A percentile compares a stretch with the other conserved stretches of the same genome.
Evolutionary conservation across 2,888 invertebrate species (phyloP).

Genomic region (Hydroisotoma schaefferi): DNA sequence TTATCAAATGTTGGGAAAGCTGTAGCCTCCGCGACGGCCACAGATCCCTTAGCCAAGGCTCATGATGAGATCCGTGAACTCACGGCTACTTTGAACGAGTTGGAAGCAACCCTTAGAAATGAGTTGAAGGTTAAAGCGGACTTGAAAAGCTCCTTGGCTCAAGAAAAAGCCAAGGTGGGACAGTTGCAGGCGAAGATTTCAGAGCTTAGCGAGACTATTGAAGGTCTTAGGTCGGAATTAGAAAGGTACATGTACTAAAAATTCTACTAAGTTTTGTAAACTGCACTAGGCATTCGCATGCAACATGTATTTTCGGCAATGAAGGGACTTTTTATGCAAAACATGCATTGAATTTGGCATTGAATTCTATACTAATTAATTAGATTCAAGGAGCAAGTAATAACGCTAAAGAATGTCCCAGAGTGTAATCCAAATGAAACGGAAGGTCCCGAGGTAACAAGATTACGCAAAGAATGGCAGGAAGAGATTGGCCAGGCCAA

Average conservation of each 20-base stretch:
- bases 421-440: not conserved
- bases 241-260: no score
- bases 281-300: no score
- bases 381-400: no score
- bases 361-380: no score
- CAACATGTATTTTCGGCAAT: no score
- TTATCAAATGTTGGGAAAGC: constrained; percentile 26
- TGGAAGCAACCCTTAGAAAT: constrained; percentile 34
- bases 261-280: no score
- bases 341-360: no score
- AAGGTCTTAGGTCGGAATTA: not conserved
- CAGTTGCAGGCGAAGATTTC: not conserved
- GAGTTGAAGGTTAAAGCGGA: constrained; percentile 38
- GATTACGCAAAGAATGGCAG: not conserved
- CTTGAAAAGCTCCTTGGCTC: constrained; percentile 27
- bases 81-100: constrained; percentile 26
- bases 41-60: not conserved
- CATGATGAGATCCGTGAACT: constrained; percentile 13
- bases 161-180: constrained; percentile 26
- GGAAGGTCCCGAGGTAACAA: not conserved
- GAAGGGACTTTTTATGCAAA: no score
- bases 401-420: not conserved
- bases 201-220: not conserved
- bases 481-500: constrained; percentile 18
- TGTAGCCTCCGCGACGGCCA: no score